Base-by-base conservation (phyloP, 2,797 vertebrate genomes). In the Hypotaenidia philippensis region DNA sequence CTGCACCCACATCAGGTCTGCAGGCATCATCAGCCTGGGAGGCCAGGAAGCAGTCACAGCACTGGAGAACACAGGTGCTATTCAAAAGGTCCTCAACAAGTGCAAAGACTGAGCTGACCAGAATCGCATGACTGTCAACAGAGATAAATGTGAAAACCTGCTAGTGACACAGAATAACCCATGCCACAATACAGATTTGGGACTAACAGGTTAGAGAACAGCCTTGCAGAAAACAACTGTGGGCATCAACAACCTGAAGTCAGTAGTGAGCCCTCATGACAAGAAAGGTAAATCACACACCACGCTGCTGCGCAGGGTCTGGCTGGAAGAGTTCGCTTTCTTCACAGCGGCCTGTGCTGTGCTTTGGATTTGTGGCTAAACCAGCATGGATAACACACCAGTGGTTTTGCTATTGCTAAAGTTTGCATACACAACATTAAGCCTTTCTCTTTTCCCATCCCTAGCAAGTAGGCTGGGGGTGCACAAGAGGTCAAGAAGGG, bases 391-490 rank as follows among this genome's bases (percentile, higher is more conserved):
- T 22, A 79, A 40, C 11, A 53, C 2, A 31, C 6, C 3, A 3
- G 34, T 8, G 10, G 3, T 18, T 83, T 18, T 40, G 34, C 49
- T 45, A 5, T 5, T 80, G 59, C 34, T 71, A 29, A 60, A 27
- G 45, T 87, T 22, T 5, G 3, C 22, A 36, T 6, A 11, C 11
- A 13, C 21, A 61, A 49, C 20, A 50, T 13, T 20, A 59, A 44
- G 25, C 19, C 10, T 50, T 68, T 21, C 38, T 40, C 14, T 44
- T 32, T 55, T 20, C 3, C 3, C 7, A 66, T 1, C 9, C 23
- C 19, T 11, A 44, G 11, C 0, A 1, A 74, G 19, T 1, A 56
- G 19, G 31, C 18, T 38, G 11, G 13, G 3, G 21, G 14, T 11
- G 2, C 22, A 36, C 29, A 59, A 63, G 9, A 61, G 2, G 2